Conservation (phyloP, 1,140 invertebrate genomes). For the Caenorhabditis brenneri region DNA sequence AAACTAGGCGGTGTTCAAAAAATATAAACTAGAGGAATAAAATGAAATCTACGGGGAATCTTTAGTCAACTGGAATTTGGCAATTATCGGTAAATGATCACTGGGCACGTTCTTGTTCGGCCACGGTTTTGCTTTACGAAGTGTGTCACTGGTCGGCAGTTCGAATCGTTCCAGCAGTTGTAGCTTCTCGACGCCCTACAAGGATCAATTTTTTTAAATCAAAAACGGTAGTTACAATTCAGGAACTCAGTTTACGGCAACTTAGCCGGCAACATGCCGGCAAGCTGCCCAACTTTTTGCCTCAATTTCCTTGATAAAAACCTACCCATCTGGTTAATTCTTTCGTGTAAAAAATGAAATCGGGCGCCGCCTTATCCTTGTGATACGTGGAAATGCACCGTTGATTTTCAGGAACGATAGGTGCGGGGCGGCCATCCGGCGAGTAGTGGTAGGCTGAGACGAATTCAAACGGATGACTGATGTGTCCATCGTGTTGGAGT, state of each 20-base stretch:
- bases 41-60: no score
- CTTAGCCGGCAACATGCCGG: no score
- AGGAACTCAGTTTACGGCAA: no score
- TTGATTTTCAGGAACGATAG: background rate
- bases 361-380: slow-evolving; percentile 19
- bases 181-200: background rate
- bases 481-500: background rate
- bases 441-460: background rate
- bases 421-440: no score
- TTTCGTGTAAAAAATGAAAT: slow-evolving; percentile 45
- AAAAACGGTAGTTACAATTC: no score
- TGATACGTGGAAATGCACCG: slow-evolving; percentile 23
- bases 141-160: background rate
- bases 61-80: slow-evolving; percentile 32
- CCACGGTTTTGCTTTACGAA: background rate
- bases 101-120: slow-evolving; percentile 40
- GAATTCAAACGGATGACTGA: slow-evolving; percentile 18
- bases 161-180: background rate
- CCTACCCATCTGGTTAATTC: background rate
- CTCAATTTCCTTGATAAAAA: background rate
- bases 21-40: no score
- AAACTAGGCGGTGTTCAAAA: no score
- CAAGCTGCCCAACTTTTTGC: no score
- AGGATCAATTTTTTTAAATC: background rate
- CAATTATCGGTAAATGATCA: slow-evolving; percentile 47